A percentile compares a stretch with the other conserved stretches of the same genome.
Evolutionary conservation across 2,888 invertebrate species (phyloP).

Genomic region (Cataglyphis altisquamis): DNA sequence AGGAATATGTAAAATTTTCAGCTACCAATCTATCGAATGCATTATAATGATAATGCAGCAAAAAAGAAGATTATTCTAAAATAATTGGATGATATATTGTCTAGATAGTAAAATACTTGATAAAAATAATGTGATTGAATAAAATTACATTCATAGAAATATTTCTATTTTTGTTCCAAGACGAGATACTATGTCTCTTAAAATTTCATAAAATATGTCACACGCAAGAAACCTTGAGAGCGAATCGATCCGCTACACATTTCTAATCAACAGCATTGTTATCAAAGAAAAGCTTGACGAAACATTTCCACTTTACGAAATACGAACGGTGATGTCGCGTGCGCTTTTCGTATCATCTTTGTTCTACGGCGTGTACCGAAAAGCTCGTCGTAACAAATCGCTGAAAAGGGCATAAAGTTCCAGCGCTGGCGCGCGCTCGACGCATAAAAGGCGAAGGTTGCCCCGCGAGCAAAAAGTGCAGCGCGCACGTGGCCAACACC

Average conservation of each 20-base stretch:
- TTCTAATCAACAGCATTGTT: not conserved
- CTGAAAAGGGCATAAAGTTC: conserved; percentile 60
- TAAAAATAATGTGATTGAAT: not conserved
- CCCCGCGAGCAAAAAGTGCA: conserved; percentile 77
- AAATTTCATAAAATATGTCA: conserved; percentile 7
- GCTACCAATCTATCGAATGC: not conserved
- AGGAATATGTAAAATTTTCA: not conserved
- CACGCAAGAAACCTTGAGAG: not conserved
- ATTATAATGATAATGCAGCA: not conserved
- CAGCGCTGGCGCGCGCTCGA: conserved; percentile 45
- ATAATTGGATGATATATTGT: not conserved
- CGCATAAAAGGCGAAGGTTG: conserved; percentile 68
- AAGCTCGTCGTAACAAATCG: conserved; percentile 36
- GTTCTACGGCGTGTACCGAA: conserved; percentile 39
- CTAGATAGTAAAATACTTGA: not conserved
- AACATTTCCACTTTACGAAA: conserved; percentile 26
- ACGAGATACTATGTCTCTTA: not conserved
- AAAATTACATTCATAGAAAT: not conserved
- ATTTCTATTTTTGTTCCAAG: not conserved
- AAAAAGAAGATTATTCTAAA: too few relatives aligned
- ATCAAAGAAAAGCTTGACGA: conserved; percentile 33
- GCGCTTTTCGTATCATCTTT: conserved; percentile 48
- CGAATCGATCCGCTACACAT: not conserved
- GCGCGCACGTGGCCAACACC: conserved; percentile 84
- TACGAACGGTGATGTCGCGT: conserved; percentile 8